Conservation (phyloP, 2,113 vertebrate genomes). For the Hepsetus odoe region DNA sequence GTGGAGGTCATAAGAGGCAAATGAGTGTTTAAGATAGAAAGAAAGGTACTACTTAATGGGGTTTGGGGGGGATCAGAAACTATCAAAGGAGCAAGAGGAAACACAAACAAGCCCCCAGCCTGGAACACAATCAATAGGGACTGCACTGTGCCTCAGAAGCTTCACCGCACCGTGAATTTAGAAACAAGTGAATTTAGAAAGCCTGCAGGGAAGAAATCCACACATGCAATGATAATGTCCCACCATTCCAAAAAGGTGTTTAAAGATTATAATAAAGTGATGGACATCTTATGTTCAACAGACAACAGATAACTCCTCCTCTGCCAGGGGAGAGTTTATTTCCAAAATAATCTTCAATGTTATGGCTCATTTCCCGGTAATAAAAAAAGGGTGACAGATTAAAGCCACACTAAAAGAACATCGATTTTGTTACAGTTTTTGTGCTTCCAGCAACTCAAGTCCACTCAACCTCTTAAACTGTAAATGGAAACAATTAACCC, state of each 20-base stretch:
- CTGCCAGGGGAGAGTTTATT: neutral
- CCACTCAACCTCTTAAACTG: neutral
- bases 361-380: neutral
- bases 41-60: slow-evolving; percentile 4
- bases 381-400: neutral
- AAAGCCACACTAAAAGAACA: neutral
- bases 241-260: slow-evolving; percentile 22
- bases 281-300: slow-evolving; percentile 17
- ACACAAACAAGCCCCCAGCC: slow-evolving; percentile 13
- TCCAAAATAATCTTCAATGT: neutral
- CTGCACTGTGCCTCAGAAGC: slow-evolving; percentile 20
- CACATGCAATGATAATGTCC: slow-evolving; percentile 14
- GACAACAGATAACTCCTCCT: slow-evolving; percentile 4
- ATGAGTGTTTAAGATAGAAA: slow-evolving; percentile 22
- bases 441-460: slow-evolving; percentile 4
- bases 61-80: slow-evolving; percentile 27
- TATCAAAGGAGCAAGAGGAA: slow-evolving; percentile 43
- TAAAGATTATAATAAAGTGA: slow-evolving; percentile 23
- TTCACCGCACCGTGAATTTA: neutral
- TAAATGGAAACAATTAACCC: neutral
- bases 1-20: slow-evolving; percentile 22
- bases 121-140: slow-evolving; percentile 19
- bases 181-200: slow-evolving; percentile 46
- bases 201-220: slow-evolving; percentile 14
- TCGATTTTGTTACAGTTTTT: slow-evolving; percentile 26